A percentile compares a stretch with the other conserved stretches of the same genome.
phyloP scores from a whole-genome alignment of 2,888 invertebrate species.

The Plutella xylostella region DNA sequence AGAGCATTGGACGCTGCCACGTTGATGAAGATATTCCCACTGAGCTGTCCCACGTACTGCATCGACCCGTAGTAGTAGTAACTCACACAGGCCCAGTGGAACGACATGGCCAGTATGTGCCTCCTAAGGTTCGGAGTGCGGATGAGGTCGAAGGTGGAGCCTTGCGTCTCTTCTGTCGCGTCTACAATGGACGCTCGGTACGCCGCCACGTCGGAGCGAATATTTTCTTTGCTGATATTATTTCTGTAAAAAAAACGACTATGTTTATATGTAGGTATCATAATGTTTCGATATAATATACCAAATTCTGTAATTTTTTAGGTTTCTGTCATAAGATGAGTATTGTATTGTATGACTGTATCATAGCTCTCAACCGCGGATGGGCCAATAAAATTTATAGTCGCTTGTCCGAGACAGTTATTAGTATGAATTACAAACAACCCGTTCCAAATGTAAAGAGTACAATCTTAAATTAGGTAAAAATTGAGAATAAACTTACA shows the following conservation, averaged over 20 bases:
- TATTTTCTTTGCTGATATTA: background rate
- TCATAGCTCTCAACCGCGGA: no score
- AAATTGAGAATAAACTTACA: no score
- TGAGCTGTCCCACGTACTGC: background rate
- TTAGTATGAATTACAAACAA: slow-evolving; percentile 6
- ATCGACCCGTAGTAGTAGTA: slow-evolving; percentile 80
- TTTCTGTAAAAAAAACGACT: background rate
- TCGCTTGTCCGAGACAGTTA: background rate
- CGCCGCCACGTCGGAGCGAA: background rate
- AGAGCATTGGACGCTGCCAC: slow-evolving; percentile 78
- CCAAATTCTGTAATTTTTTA: no score
- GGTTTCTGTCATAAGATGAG: no score
- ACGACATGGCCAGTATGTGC: slow-evolving; percentile 74
- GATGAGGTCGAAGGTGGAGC: slow-evolving; percentile 72
- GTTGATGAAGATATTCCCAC: slow-evolving; percentile 31
- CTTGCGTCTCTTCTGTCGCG: slow-evolving; percentile 22
- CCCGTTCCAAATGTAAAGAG: no score
- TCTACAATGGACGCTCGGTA: background rate
- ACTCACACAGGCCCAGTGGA: slow-evolving; percentile 78
- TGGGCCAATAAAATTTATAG: background rate
- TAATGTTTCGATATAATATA: no score
- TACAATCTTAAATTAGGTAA: no score
- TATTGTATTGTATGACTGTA: no score
- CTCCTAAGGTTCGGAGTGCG: slow-evolving; percentile 75
- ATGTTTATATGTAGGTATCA: no score